phyloP scores from a whole-genome alignment of 2,797 vertebrate genomes.

The Chromobotia macracanthus region DNA sequence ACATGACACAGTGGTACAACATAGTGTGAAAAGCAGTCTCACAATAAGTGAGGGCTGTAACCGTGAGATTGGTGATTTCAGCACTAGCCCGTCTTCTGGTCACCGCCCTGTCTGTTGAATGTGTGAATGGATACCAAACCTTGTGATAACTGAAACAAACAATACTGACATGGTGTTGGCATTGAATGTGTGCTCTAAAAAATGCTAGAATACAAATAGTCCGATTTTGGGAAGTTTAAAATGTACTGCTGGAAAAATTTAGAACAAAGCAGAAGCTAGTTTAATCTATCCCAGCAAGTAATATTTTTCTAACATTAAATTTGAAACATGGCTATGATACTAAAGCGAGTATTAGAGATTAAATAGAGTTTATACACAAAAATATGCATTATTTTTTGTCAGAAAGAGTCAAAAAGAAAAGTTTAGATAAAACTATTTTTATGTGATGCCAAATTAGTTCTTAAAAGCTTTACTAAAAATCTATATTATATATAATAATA shows the following conservation, averaged over 20 bases:
- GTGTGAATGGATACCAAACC: neutral
- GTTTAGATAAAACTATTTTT: too few species aligned
- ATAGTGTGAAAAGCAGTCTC: slow-evolving; percentile 28
- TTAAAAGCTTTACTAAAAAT: too few species aligned
- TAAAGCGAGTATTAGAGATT: too few species aligned
- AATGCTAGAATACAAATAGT: neutral
- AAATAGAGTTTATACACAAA: too few species aligned
- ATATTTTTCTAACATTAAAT: too few species aligned
- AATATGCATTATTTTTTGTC: too few species aligned
- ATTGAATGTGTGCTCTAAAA: slow-evolving; percentile 11
- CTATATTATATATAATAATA: too few species aligned
- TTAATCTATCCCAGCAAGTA: too few species aligned
- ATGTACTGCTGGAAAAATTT: neutral
- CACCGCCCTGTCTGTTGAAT: neutral
- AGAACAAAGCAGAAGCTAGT: neutral
- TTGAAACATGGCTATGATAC: too few species aligned
- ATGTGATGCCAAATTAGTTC: too few species aligned
- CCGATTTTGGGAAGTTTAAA: neutral
- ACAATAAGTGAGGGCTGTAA: neutral
- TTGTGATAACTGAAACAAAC: neutral
- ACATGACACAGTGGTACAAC: neutral
- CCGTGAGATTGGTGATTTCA: neutral
- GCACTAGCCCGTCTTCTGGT: neutral
- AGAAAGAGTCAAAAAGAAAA: too few species aligned
- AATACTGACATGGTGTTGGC: slow-evolving; percentile 4